Percentiles rank a stretch among this genome's conserved stretches.
phyloP scores from a whole-genome alignment of 2,888 invertebrate genomes.

The Ditula angustiorana region DNA sequence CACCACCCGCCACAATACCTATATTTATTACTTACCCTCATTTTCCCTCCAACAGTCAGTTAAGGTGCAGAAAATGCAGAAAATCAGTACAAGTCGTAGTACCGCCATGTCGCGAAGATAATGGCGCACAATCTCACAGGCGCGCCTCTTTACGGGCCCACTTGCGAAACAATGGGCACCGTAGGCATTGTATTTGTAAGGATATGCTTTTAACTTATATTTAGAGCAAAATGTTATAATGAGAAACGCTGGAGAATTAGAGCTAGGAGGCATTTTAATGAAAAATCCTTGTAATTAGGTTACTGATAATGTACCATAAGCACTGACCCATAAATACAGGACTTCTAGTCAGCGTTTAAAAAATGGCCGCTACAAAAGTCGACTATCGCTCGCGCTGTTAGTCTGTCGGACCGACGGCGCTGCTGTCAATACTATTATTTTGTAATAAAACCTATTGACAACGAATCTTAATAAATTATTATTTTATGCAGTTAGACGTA shows the following conservation, averaged over 20 bases:
- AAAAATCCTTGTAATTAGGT: too few species aligned
- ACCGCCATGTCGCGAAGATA: slow-evolving; percentile 25
- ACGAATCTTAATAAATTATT: too few species aligned
- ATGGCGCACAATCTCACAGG: slow-evolving; percentile 18
- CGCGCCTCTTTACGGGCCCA: slow-evolving; percentile 8
- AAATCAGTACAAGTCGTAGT: slow-evolving; percentile 22
- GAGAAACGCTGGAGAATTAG: not conserved
- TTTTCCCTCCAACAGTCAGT: slow-evolving; percentile 1
- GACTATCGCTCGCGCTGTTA: too few species aligned
- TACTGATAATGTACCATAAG: too few species aligned
- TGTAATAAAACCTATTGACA: too few species aligned
- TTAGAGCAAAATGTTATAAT: not conserved
- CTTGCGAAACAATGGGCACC: slow-evolving; percentile 19
- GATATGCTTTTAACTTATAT: slow-evolving; percentile 4
- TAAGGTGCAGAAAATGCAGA: slow-evolving; percentile 13
- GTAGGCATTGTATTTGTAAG: slow-evolving; percentile 8
- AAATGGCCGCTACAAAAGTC: too few species aligned
- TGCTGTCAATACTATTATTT: too few species aligned
- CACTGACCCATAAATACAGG: too few species aligned
- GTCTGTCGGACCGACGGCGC: too few species aligned
- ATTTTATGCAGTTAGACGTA: too few species aligned
- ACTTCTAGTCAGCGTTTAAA: too few species aligned
- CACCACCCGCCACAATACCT: too few species aligned
- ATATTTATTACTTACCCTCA: slow-evolving; percentile 14
- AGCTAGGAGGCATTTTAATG: not conserved